Conservation (phyloP, 1,140 invertebrate species). For the Rhyacophila brunnea region DNA sequence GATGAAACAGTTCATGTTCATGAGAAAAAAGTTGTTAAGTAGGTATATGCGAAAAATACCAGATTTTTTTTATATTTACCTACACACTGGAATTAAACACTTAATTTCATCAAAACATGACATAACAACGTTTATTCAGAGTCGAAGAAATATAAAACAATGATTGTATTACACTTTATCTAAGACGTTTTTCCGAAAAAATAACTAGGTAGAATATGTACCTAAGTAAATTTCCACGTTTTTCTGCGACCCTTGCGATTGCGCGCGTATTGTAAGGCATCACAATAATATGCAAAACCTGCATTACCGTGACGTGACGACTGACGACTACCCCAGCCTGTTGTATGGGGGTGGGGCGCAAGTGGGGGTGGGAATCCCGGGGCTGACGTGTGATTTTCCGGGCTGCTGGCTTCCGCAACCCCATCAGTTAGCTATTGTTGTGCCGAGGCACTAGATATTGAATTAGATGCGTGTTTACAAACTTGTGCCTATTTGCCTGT, state of each 20-base stretch:
- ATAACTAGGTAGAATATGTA: neutral
- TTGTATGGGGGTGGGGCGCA: neutral
- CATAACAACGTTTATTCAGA: too few relatives aligned
- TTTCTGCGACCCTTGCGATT: neutral
- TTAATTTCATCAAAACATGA: too few relatives aligned
- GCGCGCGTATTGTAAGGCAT: conserved; percentile 14
- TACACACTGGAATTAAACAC: too few relatives aligned
- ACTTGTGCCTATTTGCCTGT: conserved; percentile 11
- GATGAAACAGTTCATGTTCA: too few relatives aligned
- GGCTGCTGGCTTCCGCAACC: conserved; percentile 23
- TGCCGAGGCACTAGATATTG: conserved; percentile 10
- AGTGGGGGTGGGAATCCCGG: conserved; percentile 3
- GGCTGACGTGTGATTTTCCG: conserved; percentile 33
- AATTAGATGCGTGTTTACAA: conserved; percentile 30
- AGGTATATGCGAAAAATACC: too few relatives aligned
- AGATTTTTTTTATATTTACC: too few relatives aligned
- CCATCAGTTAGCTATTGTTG: conserved; percentile 31
- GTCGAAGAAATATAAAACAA: too few relatives aligned
- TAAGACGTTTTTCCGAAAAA: too few relatives aligned
- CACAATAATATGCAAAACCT: conserved; percentile 23
- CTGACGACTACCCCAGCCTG: neutral
- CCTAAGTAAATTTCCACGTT: neutral
- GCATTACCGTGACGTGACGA: conserved; percentile 5
- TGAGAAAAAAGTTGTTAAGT: too few relatives aligned
- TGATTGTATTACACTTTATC: too few relatives aligned